phyloP scores from a whole-genome alignment of 1,140 invertebrate species.

The Tetragnatha versicolor region DNA sequence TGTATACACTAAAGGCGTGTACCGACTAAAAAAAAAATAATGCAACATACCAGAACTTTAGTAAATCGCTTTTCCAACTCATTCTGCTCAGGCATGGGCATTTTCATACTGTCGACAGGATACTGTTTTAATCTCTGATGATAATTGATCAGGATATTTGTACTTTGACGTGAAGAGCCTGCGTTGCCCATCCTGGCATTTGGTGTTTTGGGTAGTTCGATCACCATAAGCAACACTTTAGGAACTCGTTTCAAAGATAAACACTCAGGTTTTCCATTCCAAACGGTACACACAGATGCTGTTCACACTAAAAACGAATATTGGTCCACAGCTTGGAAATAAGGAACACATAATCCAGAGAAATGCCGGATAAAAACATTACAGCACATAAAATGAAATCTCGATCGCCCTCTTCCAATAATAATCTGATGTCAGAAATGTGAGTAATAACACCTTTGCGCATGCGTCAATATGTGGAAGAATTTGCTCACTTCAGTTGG shows the following conservation, averaged over 20 bases:
- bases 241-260: background rate
- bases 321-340: background rate
- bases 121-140: constrained; percentile 53
- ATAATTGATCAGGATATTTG: too few species aligned
- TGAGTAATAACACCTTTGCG: constrained; percentile 19
- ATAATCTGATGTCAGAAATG: constrained; percentile 48
- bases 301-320: constrained; percentile 2
- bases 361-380: constrained; percentile 45
- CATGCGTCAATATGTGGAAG: constrained; percentile 22
- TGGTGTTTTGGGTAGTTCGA: constrained; percentile 50
- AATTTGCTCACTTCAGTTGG: constrained; percentile 21
- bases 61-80: constrained; percentile 91
- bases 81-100: constrained; percentile 84
- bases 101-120: constrained; percentile 59
- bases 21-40: too few species aligned
- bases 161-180: constrained; percentile 49
- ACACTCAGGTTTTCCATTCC: constrained; percentile 42
- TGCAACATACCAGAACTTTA: constrained; percentile 87
- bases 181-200: constrained; percentile 56
- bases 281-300: constrained; percentile 13
- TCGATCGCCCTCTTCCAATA: constrained; percentile 26
- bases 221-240: constrained; percentile 54
- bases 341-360: constrained; percentile 35
- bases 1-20: too few species aligned
- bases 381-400: constrained; percentile 18